Evolutionary conservation across 2,888 invertebrate species (phyloP).

Genomic region (Drosophila anomalata): DNA sequence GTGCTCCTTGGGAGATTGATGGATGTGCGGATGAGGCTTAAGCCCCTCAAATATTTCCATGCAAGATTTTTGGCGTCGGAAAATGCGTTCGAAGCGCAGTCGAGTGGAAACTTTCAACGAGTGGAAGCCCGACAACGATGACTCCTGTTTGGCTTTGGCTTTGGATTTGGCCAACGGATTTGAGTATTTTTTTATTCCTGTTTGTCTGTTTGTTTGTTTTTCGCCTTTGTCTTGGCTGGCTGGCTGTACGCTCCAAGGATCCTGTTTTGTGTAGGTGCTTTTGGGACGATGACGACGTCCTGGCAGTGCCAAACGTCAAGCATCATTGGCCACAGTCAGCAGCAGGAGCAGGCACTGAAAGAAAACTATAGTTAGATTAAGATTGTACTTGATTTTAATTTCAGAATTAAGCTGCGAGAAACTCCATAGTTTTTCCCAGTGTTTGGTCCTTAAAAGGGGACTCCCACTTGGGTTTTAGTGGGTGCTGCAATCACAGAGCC

Average conservation of each 20-base stretch:
- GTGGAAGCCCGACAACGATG: constrained; percentile 26
- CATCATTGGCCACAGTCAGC: constrained; percentile 48
- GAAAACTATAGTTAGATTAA: background rate
- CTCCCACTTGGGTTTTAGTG: background rate
- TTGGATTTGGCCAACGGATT: constrained; percentile 50
- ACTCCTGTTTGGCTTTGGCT: constrained; percentile 43
- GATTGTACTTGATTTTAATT: background rate
- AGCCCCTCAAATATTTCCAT: constrained; percentile 28
- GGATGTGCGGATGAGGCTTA: constrained; percentile 40
- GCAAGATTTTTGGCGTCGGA: constrained; percentile 26
- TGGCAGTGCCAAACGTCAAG: constrained; percentile 51
- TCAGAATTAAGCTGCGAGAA: background rate
- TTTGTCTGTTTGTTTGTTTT: constrained; percentile 47
- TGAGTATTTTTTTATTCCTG: constrained; percentile 45
- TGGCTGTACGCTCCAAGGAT: background rate
- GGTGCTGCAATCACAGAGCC: constrained; percentile 28
- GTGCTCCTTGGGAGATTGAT: constrained; percentile 25
- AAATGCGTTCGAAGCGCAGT: constrained; percentile 44
- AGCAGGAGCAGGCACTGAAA: constrained; percentile 7
- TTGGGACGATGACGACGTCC: constrained; percentile 29
- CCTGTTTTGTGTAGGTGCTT: constrained; percentile 27
- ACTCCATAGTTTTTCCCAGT: background rate
- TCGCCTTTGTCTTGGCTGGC: constrained; percentile 42
- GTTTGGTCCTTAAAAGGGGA: constrained; percentile 6
- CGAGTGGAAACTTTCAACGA: constrained; percentile 51